A percentile compares a stretch with the other conserved stretches of the same genome.
phyloP scores from a whole-genome alignment of 2,888 invertebrate species.

The Idaea aversata region DNA sequence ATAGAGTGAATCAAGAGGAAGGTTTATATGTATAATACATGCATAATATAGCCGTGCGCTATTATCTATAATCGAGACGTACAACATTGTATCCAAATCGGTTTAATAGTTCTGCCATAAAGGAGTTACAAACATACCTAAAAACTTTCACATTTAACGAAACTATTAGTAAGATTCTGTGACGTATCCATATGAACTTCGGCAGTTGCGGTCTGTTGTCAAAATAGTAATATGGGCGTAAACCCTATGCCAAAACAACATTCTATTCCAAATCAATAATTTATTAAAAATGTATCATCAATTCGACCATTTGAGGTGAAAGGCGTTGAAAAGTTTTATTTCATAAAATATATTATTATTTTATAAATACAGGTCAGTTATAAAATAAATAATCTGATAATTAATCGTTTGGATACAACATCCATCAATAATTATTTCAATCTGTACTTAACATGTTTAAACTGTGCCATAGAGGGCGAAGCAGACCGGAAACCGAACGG shows the following conservation, averaged over 20 bases:
- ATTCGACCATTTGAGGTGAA: conserved; percentile 12
- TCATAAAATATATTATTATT: conserved; percentile 9
- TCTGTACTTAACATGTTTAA: conserved; percentile 12
- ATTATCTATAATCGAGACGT: too few relatives aligned
- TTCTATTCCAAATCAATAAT: neutral
- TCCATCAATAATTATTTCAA: conserved; percentile 16
- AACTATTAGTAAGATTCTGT: too few relatives aligned
- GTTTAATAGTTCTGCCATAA: too few relatives aligned
- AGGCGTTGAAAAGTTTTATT: conserved; percentile 18
- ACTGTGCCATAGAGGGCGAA: neutral
- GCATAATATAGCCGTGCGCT: too few relatives aligned
- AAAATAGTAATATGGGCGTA: neutral
- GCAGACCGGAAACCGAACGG: neutral
- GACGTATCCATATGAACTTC: neutral
- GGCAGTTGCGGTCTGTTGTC: neutral
- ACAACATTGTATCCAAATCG: too few relatives aligned
- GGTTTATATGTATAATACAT: too few relatives aligned
- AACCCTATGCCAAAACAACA: neutral
- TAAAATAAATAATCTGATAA: conserved; percentile 22
- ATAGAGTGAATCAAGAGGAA: too few relatives aligned
- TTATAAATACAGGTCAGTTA: conserved; percentile 12
- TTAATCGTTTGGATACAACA: conserved; percentile 11
- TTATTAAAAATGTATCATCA: neutral
- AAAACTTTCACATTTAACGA: too few relatives aligned
- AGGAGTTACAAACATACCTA: too few relatives aligned